Evolutionary conservation across 2,797 vertebrate genomes (phyloP).

Genomic region (Mus caroli): DNA sequence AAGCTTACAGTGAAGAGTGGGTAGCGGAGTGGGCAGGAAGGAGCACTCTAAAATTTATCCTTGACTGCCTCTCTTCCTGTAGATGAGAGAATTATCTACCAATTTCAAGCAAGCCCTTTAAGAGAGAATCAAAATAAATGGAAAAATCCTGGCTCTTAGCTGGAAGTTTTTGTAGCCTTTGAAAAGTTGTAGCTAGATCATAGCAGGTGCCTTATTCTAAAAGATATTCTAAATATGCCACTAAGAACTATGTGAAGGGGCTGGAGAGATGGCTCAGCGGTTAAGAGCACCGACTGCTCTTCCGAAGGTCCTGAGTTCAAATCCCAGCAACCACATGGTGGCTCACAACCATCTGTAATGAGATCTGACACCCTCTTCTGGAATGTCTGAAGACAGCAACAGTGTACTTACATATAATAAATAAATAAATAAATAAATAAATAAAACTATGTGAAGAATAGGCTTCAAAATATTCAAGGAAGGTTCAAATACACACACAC

Average conservation of each 20-base stretch:
- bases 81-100: neutral
- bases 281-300: too few species aligned
- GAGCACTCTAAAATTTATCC: neutral
- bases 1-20: neutral
- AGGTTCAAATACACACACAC: neutral
- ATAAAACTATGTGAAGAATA: slow-evolving; percentile 1
- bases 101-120: neutral
- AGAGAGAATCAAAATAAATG: neutral
- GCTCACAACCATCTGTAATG: too few species aligned
- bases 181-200: neutral
- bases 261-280: too few species aligned
- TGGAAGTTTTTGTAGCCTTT: neutral
- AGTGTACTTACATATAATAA: too few species aligned
- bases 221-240: neutral
- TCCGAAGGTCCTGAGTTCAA: too few species aligned
- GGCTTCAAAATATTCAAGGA: neutral
- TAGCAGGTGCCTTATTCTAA: neutral
- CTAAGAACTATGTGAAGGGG: neutral
- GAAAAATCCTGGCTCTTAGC: neutral
- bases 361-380: too few species aligned
- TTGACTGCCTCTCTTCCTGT: neutral
- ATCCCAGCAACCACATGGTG: too few species aligned
- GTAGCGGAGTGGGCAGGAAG: neutral
- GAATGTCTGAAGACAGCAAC: too few species aligned
- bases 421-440: too few species aligned